Evolutionary conservation across 2,113 vertebrate species (phyloP).

Genomic region (Sporophila hypoxantha): DNA sequence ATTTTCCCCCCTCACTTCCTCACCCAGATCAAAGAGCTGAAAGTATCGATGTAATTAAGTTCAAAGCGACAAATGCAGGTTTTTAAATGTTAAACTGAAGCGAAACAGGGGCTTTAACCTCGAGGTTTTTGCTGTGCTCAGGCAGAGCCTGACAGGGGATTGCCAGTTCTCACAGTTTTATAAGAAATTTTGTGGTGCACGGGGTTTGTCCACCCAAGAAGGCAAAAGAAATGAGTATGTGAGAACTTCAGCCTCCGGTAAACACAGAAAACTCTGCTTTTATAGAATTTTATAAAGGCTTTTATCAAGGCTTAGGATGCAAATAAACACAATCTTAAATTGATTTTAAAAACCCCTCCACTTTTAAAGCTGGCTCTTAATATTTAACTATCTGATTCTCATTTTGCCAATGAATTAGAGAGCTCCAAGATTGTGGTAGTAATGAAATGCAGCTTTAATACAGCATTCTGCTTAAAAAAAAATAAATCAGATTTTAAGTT

Average conservation of each 20-base stretch:
- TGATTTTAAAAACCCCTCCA: rapidly evolving
- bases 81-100: not conserved
- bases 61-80: not conserved
- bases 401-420: not conserved
- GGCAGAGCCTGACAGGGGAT: not conserved
- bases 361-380: not conserved
- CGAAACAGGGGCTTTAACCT: not conserved
- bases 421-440: not conserved
- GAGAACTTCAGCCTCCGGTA: not conserved
- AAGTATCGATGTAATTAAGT: not conserved
- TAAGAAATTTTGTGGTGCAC: not conserved
- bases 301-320: not conserved
- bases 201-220: not conserved
- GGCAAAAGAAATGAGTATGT: not conserved
- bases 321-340: not conserved
- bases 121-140: not conserved
- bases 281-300: not conserved
- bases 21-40: not conserved
- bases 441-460: no score
- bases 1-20: not conserved
- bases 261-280: not conserved
- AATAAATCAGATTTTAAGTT: not conserved
- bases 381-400: not conserved
- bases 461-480: not conserved
- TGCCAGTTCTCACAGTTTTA: not conserved